phyloP scores from a whole-genome alignment of 2,113 vertebrate genomes.

The Thomomys bottae region DNA sequence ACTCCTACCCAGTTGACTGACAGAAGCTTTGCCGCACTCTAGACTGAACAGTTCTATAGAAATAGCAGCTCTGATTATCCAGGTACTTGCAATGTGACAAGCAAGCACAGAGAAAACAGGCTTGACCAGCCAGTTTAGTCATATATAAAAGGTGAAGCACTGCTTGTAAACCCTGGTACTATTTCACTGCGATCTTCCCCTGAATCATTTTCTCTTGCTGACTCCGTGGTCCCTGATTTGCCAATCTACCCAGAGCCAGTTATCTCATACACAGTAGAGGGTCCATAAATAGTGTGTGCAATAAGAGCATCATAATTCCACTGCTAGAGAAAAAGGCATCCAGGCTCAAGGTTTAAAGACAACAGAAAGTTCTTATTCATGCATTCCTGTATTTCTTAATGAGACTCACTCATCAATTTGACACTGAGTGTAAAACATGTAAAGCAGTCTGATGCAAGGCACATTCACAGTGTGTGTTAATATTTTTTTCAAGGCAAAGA shows the following conservation, averaged over 20 bases:
- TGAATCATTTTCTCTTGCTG: background rate
- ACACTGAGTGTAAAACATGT: constrained; percentile 21
- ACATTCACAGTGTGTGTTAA: constrained; percentile 6
- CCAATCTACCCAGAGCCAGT: background rate
- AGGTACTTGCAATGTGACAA: background rate
- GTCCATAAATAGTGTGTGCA: background rate
- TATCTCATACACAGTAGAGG: background rate
- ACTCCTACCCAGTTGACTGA: background rate
- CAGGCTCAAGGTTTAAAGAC: background rate
- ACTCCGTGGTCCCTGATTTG: background rate
- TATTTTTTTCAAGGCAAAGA: constrained; percentile 46
- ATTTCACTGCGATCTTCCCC: background rate
- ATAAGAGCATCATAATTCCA: background rate
- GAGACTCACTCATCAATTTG: constrained; percentile 16
- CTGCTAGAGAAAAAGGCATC: background rate
- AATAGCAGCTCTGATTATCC: background rate
- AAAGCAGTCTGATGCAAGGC: constrained; percentile 21
- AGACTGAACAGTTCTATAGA: background rate
- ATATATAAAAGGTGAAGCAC: background rate
- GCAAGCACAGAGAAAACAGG: background rate
- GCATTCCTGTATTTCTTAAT: background rate
- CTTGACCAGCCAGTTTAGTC: background rate
- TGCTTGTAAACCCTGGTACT: background rate
- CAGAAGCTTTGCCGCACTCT: background rate
- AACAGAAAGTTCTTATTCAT: constrained; percentile 21